Conservation (phyloP, 1,140 invertebrate genomes). For the Phymastichus coffea region DNA sequence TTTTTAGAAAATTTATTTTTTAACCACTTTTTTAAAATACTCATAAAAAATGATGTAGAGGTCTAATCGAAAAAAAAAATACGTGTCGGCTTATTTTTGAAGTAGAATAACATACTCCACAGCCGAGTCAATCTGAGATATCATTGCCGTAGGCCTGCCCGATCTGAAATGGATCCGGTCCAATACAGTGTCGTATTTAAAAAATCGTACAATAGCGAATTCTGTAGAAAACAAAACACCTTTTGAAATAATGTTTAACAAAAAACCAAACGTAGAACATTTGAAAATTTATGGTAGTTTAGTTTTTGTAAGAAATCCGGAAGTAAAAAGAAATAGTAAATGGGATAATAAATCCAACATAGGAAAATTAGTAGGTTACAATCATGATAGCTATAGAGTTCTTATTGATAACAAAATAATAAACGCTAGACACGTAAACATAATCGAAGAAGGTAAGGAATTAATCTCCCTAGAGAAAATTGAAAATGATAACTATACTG, state of each 20-base stretch:
- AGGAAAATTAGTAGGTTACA: slow-evolving; percentile 2
- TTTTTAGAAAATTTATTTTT: too few species aligned
- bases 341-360: not conserved
- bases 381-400: slow-evolving; percentile 1
- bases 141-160: too few species aligned
- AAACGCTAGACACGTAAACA: not conserved
- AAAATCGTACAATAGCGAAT: too few species aligned
- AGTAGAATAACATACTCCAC: too few species aligned
- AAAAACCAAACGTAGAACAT: not conserved
- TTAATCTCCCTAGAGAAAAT: not conserved
- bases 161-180: too few species aligned
- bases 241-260: slow-evolving; percentile 9
- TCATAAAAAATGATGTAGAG: too few species aligned
- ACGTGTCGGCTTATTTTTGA: too few species aligned
- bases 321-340: not conserved
- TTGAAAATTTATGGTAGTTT: not conserved
- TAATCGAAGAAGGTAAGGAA: not conserved
- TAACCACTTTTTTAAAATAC: too few species aligned
- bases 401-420: not conserved
- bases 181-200: slow-evolving; percentile 1
- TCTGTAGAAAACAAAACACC: slow-evolving; percentile 12
- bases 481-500: too few species aligned
- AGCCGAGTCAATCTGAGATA: too few species aligned
- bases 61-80: too few species aligned
- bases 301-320: not conserved